phyloP scores from a whole-genome alignment of 2,888 invertebrate species.

The Sinotaia quadrata region DNA sequence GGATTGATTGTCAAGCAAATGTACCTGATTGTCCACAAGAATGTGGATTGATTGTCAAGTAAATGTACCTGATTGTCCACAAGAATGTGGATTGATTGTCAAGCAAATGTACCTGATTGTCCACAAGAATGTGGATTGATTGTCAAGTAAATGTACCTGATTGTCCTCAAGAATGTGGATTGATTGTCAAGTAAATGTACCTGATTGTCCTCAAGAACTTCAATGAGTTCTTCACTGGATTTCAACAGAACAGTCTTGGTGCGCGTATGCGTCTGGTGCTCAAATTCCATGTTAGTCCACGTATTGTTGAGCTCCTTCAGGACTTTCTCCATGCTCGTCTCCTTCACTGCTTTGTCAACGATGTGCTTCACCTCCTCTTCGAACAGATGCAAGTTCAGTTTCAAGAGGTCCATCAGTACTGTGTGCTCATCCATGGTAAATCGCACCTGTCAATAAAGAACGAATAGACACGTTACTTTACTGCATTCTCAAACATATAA shows the following conservation, averaged over 20 bases:
- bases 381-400: slow-evolving; percentile 93
- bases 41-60: no score
- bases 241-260: slow-evolving; percentile 87
- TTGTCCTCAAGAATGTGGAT: no score
- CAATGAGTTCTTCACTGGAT: slow-evolving; percentile 95
- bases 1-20: no score
- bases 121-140: no score
- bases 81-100: no score
- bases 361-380: slow-evolving; percentile 97
- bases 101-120: no score
- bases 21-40: no score
- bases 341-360: slow-evolving; percentile 97
- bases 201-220: slow-evolving; percentile 97
- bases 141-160: no score
- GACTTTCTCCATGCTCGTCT: slow-evolving; percentile 96
- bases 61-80: no score
- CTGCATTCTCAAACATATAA: no score
- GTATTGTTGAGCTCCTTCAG: slow-evolving; percentile 90
- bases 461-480: no score
- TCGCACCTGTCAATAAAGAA: slow-evolving; percentile 78
- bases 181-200: no score
- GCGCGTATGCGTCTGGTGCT: slow-evolving; percentile 85
- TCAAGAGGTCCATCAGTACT: slow-evolving; percentile 90
- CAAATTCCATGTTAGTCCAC: slow-evolving; percentile 93
- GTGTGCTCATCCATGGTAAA: slow-evolving; percentile 95